A percentile compares a stretch with the other conserved stretches of the same genome.
These are phyloP conservation scores for Globodera ellingtonae DNA, from an alignment of 1,140 invertebrate genomes.

Conservation along the genomic window DNA sequence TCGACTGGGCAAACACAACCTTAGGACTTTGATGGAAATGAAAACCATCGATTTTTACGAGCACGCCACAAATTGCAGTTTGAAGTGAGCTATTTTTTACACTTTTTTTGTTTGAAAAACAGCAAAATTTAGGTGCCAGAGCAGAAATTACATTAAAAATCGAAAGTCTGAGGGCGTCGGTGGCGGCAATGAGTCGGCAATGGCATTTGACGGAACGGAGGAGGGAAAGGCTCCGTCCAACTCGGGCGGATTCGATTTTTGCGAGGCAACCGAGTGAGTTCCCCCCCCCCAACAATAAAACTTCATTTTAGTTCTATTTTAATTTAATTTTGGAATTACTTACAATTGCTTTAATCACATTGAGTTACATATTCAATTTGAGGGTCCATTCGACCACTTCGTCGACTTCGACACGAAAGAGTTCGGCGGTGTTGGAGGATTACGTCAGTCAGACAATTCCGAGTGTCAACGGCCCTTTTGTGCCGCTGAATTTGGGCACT, in stretches of 20 bases:
- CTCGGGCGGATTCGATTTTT: conserved; percentile 6
- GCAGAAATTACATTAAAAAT: conserved; percentile 53
- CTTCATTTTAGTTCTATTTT: too few species aligned
- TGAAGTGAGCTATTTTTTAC: conserved; percentile 27
- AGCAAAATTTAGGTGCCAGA: conserved; percentile 36
- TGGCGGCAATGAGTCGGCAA: conserved; percentile 7
- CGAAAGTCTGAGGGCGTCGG: conserved; percentile 38
- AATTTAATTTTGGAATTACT: too few species aligned
- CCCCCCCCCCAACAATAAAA: too few species aligned
- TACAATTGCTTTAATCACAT: too few species aligned
- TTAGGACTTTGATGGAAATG: conserved; percentile 66
- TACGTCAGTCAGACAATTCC: conserved; percentile 50
- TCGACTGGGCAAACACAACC: conserved; percentile 65
- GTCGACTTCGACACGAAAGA: conserved; percentile 41
- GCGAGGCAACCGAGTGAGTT: conserved; percentile 20
- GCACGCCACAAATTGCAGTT: conserved; percentile 59
- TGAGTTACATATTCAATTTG: background rate
- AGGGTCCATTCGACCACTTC: conserved; percentile 19
- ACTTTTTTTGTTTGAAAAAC: too few species aligned
- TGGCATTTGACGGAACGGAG: background rate
- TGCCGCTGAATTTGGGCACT: conserved; percentile 9
- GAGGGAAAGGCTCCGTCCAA: background rate
- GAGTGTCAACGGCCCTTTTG: conserved; percentile 37
- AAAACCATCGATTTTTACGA: conserved; percentile 65
- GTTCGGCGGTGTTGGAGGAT: conserved; percentile 52